A percentile compares a stretch with the other conserved stretches of the same genome.
Conservation (phyloP, 2,888 invertebrate genomes). For the Pristionchus exspectatus region DNA sequence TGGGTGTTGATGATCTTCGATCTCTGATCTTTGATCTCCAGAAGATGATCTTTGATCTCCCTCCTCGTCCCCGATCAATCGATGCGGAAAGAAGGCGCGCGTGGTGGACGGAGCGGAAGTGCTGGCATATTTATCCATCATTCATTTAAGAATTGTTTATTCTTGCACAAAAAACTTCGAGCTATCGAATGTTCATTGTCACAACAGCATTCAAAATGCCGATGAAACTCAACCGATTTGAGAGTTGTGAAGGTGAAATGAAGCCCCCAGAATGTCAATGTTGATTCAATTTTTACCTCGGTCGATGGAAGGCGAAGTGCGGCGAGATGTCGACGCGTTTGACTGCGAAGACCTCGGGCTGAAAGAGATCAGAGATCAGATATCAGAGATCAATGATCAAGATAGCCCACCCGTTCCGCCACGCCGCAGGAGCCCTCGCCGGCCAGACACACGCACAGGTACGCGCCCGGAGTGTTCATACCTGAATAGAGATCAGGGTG, state of each 20-base stretch:
- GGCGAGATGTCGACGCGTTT: constrained; percentile 50
- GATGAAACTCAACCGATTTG: too few relatives aligned
- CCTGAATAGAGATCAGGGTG: constrained; percentile 79
- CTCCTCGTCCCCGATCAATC: not conserved
- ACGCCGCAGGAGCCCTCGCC: constrained; percentile 24
- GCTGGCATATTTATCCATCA: too few relatives aligned
- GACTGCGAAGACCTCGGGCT: constrained; percentile 42
- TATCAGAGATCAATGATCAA: constrained; percentile 1
- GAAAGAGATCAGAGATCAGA: not conserved
- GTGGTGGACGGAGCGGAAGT: not conserved
- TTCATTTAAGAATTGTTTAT: not conserved
- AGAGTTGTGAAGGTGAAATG: not conserved
- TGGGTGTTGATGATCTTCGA: not conserved
- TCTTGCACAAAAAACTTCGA: not conserved
- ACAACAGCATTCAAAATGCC: not conserved
- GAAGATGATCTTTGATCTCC: constrained; percentile 15
- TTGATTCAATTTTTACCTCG: not conserved
- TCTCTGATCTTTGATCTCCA: constrained; percentile 20
- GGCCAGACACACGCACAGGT: constrained; percentile 88
- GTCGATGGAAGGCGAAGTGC: constrained; percentile 8
- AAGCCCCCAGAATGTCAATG: not conserved
- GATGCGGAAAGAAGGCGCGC: constrained; percentile 5
- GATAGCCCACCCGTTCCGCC: not conserved
- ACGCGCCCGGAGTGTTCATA: constrained; percentile 92
- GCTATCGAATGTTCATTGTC: not conserved